Base-by-base conservation (phyloP, 2,113 vertebrate genomes). In the Tetraodon nigroviridis region DNA sequence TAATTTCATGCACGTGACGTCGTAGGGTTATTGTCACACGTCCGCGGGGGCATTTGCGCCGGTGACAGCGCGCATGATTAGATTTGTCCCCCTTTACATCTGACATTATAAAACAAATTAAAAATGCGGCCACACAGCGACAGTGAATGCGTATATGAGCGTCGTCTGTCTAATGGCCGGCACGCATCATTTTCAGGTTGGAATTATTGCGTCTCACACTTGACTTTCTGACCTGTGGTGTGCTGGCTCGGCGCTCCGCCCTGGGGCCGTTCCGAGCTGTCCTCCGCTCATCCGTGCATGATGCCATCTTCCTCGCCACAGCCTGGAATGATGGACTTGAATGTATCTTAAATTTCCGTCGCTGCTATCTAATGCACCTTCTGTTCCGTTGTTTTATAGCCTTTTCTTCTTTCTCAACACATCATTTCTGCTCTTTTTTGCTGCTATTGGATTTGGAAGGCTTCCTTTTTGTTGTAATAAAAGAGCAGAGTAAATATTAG, bases 401-500 rank as follows among this genome's bases (percentile, higher is more conserved):
- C 20, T 22, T 40, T 53, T 21, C 37, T 51, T 17, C 47, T 21
- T 16, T 41, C n/a, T 29, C 16, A 24, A 37, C 50, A 16, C n/a
- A 6, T 12, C 59, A 21, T 22, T 51, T 14, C 20, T 2, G 5
- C 1, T 50, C 37, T 32, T 42, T 11, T 37, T 32, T 20, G 19
- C 20, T 27, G 22, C 15, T 18, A 0, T 67, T 52, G 22, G 1
- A 42, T 60, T 58, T 5, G 47, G 20, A 40, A 29, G 20, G 2
- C 18, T 57, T 58, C 37, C 32, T 41, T 46, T 46, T 51, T 42
- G 21, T 17, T 24, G n/a, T 76, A 55, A 73, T 63, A 67, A 58
- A 53, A 32, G 49, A 29, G 64, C 29, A 58, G 21, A 64, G 17
- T 18, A 20, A 51, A 79, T 67, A 74, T 79, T 55, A 61, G 41